Base-by-base conservation (phyloP, 2,797 vertebrate genomes). In the Sebastes vulpes region DNA sequence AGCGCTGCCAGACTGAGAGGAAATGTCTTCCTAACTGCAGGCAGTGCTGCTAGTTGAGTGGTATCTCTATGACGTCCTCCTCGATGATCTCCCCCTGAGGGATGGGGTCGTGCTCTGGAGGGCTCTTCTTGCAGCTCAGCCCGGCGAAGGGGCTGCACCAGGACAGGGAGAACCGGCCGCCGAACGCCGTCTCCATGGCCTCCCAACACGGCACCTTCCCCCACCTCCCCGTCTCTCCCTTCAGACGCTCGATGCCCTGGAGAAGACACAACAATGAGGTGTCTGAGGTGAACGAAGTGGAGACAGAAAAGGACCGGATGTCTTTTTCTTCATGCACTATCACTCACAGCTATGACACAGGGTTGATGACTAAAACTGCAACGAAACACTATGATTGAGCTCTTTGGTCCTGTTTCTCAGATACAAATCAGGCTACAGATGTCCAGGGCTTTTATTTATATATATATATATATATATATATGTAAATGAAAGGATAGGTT, bases 171-270 rank as follows among this genome's bases (percentile, higher is more conserved):
- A 97, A 92, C 1, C 90, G 81, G 3, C 97, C 97, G 0, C 98
- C 98, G 0, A 98, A 99, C 0, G 97, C 96, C 75, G 89, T 73
- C 88, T 96, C 93, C 93, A 98, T 92, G 10, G 96, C 95, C 82
- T 96, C 95, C 97, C 98, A 97, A 85, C 96, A 95, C 0, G 95
- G 82, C 9, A 77, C 87, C 93, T 89, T 97, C 87, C 95, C 95
- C 97, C 98, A 97, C 18, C 93, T 97, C 9, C 96, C 97, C 5
- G 95, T 93, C 93, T 98, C 97, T 4, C 97, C 95, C 83, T 99
- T 98, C 75, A 99, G 96, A 50, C 97, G 97, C 85, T 99, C 98
- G 4, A 99, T 99, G 53, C 96, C 97, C 98, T 99, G 95, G 5
- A 78, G 87, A 78, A 76, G 79, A 95, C 84, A 90, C 8, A 74